Conservation (phyloP, 2,113 vertebrate species). For the Psilopsiagon aurifrons region DNA sequence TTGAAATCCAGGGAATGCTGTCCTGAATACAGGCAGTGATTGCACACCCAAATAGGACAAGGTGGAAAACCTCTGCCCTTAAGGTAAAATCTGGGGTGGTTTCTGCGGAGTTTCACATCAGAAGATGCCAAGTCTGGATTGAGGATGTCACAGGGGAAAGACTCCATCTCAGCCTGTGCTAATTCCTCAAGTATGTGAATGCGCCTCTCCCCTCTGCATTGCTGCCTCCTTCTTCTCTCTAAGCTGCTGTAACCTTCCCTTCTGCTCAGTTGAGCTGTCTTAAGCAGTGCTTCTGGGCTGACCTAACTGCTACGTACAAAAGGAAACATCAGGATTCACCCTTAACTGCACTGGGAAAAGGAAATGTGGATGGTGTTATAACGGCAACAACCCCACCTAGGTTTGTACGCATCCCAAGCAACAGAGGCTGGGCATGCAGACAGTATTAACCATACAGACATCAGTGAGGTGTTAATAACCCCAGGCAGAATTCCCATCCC, state of each 20-base stretch:
- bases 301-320: not conserved
- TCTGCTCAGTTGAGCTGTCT: not conserved
- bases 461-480: not conserved
- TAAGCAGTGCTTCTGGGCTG: not conserved
- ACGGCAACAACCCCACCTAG: not conserved
- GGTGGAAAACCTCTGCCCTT: not conserved
- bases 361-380: not conserved
- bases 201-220: not conserved
- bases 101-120: not conserved
- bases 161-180: not conserved
- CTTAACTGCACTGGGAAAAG: not conserved
- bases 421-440: not conserved
- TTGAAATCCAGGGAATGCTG: not conserved
- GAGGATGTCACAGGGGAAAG: not conserved
- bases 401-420: fast-evolving
- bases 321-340: not conserved
- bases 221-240: not conserved
- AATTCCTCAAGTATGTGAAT: not conserved
- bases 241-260: not conserved
- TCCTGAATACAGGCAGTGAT: not conserved
- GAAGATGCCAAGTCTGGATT: not conserved
- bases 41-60: not conserved
- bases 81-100: not conserved
- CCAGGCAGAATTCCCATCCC: not conserved
- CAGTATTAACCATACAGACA: not conserved